These are phyloP conservation scores for Gryllus bimaculatus DNA, from an alignment of 1,140 invertebrate species.

Conservation along the genomic window DNA sequence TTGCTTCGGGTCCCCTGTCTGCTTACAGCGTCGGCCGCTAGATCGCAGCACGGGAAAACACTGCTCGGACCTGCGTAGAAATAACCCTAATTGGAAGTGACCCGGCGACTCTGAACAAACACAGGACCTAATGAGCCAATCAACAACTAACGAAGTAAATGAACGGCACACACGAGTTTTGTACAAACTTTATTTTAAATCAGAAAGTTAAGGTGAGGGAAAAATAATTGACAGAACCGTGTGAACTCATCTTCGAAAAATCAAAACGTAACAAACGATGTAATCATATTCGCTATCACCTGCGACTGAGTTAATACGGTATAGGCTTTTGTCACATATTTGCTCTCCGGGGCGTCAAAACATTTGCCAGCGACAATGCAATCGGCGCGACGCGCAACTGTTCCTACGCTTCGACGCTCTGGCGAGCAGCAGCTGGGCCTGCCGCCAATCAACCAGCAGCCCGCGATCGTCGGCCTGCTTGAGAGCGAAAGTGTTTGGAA, in stretches of 20 bases:
- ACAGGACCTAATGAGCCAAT: background rate
- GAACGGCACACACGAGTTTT: slow-evolving; percentile 3
- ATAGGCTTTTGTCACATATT: background rate
- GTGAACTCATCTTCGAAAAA: background rate
- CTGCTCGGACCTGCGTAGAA: background rate
- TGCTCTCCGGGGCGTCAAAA: background rate
- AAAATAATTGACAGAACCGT: slow-evolving; percentile 1
- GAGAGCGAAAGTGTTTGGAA: too few species aligned
- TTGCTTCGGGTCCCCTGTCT: background rate
- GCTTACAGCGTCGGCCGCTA: background rate
- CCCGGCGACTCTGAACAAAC: background rate
- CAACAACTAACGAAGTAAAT: slow-evolving; percentile 5
- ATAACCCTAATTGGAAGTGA: background rate
- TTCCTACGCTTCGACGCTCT: too few species aligned
- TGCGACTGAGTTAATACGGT: background rate
- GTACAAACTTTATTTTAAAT: slow-evolving; percentile 6
- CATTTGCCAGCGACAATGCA: background rate
- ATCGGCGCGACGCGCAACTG: background rate
- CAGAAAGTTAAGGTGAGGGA: background rate
- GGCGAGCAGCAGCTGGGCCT: too few species aligned
- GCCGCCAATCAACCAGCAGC: too few species aligned
- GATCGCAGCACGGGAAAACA: background rate
- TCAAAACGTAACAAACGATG: background rate
- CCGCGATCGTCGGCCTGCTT: too few species aligned
- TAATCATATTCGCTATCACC: background rate